Base-by-base conservation (phyloP, 2,797 vertebrate genomes). In the Coendou prehensilis region DNA sequence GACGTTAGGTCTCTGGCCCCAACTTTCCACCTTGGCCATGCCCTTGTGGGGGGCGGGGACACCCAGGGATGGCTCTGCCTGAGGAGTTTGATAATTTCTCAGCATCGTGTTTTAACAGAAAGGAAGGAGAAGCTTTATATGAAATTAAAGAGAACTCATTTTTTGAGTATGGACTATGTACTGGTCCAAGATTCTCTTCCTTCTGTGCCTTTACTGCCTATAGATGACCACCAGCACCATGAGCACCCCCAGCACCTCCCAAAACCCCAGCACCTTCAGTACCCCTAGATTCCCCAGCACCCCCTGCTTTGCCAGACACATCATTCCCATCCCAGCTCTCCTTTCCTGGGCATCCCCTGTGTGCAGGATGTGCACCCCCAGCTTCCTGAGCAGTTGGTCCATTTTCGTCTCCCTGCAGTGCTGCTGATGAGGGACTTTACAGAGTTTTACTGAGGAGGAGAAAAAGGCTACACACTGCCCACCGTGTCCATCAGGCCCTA, bases 291-390 rank as follows among this genome's bases (percentile, higher is more conserved):
- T 20, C 57, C 28, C 26, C 37, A 78, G 9, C 4, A n/a, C 2
- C 10, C 11, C 6, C 9, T 20, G 4, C 71, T 56, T 7, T 2
- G 0, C 20, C 47, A 41, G 33, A 87, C 30, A 6, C 4, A 11
- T 22, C 37, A 4, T 23, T 0, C 6, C 56, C 18, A 11, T 26
- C n/a, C 30, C 63, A 28, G 9, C 5, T 20, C 2, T 0, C 1
- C 9, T 41, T 6, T 85, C 6, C 59, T 5, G 30, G 7, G 33
- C 26, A 11, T 11, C 57, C 6, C 0, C 52, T 6, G 5, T 2
- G 13, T 4, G 54, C 1, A 15, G 50, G 52, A 3, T 4, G 64
- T 10, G 26, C 69, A 0, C 6, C 47, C 2, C 15, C 5, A 9
- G 57, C 37, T 45, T 50, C 59, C 59, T 3, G 2, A 50, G 50